Evolutionary conservation across 2,797 vertebrate genomes (phyloP).

Genomic region (Tadarida brasiliensis): DNA sequence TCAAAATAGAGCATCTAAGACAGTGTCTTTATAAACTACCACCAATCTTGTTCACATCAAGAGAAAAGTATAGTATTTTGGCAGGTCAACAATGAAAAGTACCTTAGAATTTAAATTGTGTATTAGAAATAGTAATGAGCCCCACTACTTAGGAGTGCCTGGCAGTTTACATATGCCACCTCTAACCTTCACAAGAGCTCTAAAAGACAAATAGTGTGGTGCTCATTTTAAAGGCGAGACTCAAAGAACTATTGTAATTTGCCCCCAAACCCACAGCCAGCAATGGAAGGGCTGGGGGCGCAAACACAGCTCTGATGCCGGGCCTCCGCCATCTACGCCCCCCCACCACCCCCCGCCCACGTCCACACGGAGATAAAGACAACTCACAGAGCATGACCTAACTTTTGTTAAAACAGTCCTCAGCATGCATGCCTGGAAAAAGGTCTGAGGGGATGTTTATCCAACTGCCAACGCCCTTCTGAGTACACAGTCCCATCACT

Average conservation of each 20-base stretch:
- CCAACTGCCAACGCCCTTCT: background rate
- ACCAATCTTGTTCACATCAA: background rate
- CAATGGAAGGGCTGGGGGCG: background rate
- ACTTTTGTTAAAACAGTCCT: background rate
- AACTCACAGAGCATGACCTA: background rate
- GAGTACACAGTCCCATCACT: rapidly evolving
- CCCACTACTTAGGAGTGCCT: background rate
- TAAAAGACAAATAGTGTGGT: background rate
- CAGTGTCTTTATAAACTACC: background rate
- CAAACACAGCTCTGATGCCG: background rate
- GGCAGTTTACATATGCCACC: background rate
- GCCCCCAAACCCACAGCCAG: background rate
- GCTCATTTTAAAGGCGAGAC: background rate
- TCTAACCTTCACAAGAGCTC: background rate
- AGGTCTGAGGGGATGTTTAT: background rate
- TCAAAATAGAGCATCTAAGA: constrained; percentile 4
- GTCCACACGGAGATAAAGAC: background rate
- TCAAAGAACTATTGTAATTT: background rate
- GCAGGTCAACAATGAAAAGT: constrained; percentile 26
- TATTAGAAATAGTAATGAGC: constrained; percentile 40
- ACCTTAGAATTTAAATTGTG: background rate
- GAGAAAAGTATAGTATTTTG: background rate
- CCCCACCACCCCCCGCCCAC: background rate
- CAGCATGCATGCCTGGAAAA: background rate
- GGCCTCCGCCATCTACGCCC: rapidly evolving